phyloP scores from a whole-genome alignment of 92 coral and sea anemone genomes.

The Bergia sp. region DNA sequence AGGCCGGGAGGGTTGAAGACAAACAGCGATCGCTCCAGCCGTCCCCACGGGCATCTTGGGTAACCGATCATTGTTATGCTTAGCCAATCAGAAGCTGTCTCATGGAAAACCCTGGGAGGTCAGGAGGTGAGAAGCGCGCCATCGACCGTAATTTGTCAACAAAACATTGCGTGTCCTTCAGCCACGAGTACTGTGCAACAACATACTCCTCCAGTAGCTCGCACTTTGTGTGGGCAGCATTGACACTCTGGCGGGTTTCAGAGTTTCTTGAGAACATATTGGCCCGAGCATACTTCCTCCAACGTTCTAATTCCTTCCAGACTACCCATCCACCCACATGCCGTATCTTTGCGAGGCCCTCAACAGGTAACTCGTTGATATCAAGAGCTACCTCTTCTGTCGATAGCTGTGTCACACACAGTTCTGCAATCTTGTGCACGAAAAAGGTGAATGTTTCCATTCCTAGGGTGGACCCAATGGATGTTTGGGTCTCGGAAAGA shows the following conservation, averaged over 20 bases:
- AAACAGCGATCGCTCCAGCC: no score
- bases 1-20: no score
- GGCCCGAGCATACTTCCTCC: constrained; percentile 16
- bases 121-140: no score
- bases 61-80: no score
- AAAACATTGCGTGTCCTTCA: no score
- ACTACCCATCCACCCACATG: constrained; percentile 49
- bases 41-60: no score
- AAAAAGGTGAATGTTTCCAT: constrained; percentile 10
- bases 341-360: constrained; percentile 48
- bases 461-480: constrained; percentile 15
- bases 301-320: constrained; percentile 24
- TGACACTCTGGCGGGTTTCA: constrained; percentile 16
- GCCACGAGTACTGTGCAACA: constrained; percentile 30
- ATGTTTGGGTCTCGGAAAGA: constrained; percentile 10
- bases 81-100: no score
- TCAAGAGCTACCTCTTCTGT: background rate
- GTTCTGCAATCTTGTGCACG: constrained; percentile 18
- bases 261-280: constrained; percentile 18
- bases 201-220: constrained; percentile 23
- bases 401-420: no score
- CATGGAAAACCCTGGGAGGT: no score
- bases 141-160: no score
- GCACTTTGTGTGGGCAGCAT: constrained; percentile 29
- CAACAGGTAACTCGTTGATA: constrained; percentile 29